Conservation (phyloP, 2,888 invertebrate genomes). For the Dorcus hopei region DNA sequence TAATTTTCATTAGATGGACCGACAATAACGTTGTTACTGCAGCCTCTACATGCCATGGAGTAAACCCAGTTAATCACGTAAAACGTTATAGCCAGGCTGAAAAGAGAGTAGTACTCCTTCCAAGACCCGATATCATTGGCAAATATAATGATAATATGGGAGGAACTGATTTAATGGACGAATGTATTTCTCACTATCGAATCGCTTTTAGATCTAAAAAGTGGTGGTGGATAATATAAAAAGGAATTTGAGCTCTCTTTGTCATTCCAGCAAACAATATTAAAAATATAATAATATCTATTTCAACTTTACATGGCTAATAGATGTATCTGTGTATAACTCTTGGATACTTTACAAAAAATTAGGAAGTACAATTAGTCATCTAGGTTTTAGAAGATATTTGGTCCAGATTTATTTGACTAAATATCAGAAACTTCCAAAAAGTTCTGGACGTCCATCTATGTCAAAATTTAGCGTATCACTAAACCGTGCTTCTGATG, state of each 20-base stretch:
- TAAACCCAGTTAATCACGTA: constrained; percentile 18
- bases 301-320: constrained; percentile 22
- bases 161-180: constrained; percentile 21
- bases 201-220: constrained; percentile 27
- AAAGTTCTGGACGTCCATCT: constrained; percentile 13
- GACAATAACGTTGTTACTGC: constrained; percentile 34
- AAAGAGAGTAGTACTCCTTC: constrained; percentile 19
- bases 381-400: constrained; percentile 15
- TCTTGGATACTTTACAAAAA: constrained; percentile 10
- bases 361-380: constrained; percentile 10
- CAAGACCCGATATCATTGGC: constrained; percentile 19
- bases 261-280: too few species aligned
- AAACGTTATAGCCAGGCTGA: constrained; percentile 21
- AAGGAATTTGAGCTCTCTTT: too few species aligned
- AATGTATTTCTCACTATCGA: constrained; percentile 13
- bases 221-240: constrained; percentile 23
- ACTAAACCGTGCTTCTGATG: constrained; percentile 21
- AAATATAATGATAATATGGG: constrained; percentile 27
- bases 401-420: constrained; percentile 9
- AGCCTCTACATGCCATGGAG: constrained; percentile 24
- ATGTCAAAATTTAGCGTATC: constrained; percentile 15
- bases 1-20: constrained; percentile 28
- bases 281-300: too few species aligned
- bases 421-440: constrained; percentile 13
- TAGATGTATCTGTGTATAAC: constrained; percentile 19